Evolutionary conservation across 2,888 invertebrate genomes (phyloP).

Genomic region (Lepidochrysops patricia): DNA sequence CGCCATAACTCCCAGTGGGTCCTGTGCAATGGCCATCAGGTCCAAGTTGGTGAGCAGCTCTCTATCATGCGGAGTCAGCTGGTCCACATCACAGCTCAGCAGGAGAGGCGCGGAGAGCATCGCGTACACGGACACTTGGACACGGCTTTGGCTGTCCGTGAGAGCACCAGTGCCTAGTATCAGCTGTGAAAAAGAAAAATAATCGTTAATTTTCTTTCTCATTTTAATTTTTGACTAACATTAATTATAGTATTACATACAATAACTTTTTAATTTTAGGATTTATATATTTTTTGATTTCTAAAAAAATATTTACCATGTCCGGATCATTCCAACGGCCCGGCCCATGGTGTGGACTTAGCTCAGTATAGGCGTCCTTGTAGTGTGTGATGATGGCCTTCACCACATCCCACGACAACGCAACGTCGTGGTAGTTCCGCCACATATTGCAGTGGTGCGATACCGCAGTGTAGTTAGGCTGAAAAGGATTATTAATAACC

Average conservation of each 20-base stretch:
- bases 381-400: constrained; percentile 71
- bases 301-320: constrained; percentile 75
- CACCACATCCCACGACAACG: constrained; percentile 71
- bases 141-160: constrained; percentile 72
- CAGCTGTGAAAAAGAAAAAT: constrained; percentile 42
- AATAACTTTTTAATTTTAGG: no score
- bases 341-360: constrained; percentile 73
- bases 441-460: constrained; percentile 77
- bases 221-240: no score
- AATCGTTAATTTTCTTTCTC: no score
- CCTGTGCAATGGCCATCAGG: constrained; percentile 78
- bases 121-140: constrained; percentile 78
- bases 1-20: constrained; percentile 77
- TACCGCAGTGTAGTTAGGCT: constrained; percentile 72
- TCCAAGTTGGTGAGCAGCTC: constrained; percentile 73
- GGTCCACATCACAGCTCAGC: constrained; percentile 76
- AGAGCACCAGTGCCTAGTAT: constrained; percentile 69
- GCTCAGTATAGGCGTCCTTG: constrained; percentile 50
- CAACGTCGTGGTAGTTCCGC: constrained; percentile 80
- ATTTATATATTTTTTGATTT: no score
- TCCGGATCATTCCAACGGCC: constrained; percentile 85
- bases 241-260: no score
- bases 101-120: constrained; percentile 79
- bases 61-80: constrained; percentile 55
- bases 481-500: constrained; percentile 24